Evolutionary conservation across 2,113 vertebrate genomes (phyloP).

Genomic region (Anguilla japonica): DNA sequence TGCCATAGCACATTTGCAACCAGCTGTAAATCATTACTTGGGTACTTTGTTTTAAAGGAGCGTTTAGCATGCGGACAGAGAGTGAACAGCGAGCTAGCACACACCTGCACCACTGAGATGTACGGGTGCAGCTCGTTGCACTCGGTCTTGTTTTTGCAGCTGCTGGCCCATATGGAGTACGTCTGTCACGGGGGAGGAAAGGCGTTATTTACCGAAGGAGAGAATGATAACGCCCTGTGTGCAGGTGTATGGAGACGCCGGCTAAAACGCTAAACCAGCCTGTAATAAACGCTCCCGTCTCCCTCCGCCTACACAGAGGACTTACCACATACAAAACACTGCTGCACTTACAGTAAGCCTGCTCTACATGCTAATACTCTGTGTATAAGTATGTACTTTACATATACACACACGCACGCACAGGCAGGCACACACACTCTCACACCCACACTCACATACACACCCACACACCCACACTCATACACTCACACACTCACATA

Average conservation of each 20-base stretch:
- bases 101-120: slow-evolving; percentile 93
- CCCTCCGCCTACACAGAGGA: not conserved
- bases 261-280: not conserved
- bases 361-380: not conserved
- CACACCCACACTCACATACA: not conserved
- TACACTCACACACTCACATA: no score
- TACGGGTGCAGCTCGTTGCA: slow-evolving; percentile 96
- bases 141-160: slow-evolving; percentile 92
- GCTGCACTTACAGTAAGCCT: not conserved
- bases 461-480: no score
- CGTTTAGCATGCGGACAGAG: not conserved
- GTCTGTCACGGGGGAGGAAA: slow-evolving; percentile 64
- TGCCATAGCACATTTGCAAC: not conserved
- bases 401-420: not conserved
- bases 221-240: not conserved
- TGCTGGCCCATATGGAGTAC: slow-evolving; percentile 97
- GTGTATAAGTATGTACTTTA: not conserved
- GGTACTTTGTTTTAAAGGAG: not conserved
- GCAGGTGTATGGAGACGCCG: not conserved
- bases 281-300: not conserved
- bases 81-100: not conserved
- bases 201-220: not conserved
- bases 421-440: not conserved
- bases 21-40: not conserved
- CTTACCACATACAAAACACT: not conserved